Evolutionary conservation across 2,888 invertebrate species (phyloP).

Genomic region (Pterostichus niger): DNA sequence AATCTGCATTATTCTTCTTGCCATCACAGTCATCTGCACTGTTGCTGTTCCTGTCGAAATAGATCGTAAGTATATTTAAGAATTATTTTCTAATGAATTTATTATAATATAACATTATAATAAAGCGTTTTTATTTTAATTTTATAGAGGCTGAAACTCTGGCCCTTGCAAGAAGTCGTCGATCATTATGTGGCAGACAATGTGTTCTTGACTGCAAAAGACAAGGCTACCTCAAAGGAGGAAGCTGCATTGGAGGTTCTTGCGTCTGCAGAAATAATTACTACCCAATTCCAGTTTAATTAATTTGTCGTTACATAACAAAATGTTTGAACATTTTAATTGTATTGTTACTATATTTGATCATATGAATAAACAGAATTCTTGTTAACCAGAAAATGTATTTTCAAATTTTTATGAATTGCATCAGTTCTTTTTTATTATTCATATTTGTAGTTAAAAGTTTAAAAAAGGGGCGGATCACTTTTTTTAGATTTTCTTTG

Average conservation of each 20-base stretch:
- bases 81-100: not conserved
- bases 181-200: constrained; percentile 9
- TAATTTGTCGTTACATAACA: not conserved
- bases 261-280: constrained; percentile 13
- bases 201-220: constrained; percentile 10
- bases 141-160: not conserved
- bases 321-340: not conserved
- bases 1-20: constrained; percentile 17
- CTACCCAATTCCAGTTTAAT: constrained; percentile 7
- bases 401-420: too few relatives aligned
- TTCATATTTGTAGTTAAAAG: too few relatives aligned
- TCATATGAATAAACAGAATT: not conserved
- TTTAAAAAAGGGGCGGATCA: too few relatives aligned
- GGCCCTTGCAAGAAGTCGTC: not conserved
- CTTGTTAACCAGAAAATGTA: too few relatives aligned
- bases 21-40: constrained; percentile 24
- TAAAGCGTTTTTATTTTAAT: not conserved
- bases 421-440: too few relatives aligned
- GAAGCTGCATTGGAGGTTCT: not conserved
- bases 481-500: too few relatives aligned
- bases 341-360: too few relatives aligned
- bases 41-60: constrained; percentile 34
- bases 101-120: too few relatives aligned
- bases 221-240: constrained; percentile 16
- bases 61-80: constrained; percentile 28